Conservation (phyloP, 2,113 vertebrate species). For the Camelus bactrianus region DNA sequence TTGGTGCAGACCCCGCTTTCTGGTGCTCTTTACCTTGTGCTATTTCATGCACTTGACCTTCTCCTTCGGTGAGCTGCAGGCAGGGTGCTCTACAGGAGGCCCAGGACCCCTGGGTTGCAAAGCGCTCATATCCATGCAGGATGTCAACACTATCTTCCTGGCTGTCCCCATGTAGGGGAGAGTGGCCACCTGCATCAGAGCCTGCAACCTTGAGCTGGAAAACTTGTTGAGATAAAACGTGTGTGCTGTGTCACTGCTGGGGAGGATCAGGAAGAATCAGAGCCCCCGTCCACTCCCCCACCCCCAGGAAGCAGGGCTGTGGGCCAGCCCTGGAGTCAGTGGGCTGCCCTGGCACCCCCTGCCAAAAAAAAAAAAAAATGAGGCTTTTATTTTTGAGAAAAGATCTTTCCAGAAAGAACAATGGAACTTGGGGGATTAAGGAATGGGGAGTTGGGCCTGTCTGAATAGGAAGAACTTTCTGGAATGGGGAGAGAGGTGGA, state of each 20-base stretch:
- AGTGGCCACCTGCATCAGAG: too few species aligned
- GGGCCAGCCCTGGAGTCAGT: not conserved
- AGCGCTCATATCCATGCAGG: not conserved
- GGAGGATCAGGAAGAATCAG: not conserved
- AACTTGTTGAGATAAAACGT: not conserved
- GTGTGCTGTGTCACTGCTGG: not conserved
- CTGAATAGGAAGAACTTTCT: not conserved
- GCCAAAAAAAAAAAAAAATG: too few species aligned
- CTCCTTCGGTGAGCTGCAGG: not conserved
- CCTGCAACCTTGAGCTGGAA: not conserved
- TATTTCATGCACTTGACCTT: not conserved
- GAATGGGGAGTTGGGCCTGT: not conserved
- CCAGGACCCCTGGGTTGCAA: not conserved
- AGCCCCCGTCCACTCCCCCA: not conserved
- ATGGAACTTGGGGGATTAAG: not conserved
- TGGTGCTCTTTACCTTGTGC: rapidly evolving
- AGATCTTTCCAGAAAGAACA: not conserved
- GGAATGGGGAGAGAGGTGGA: not conserved
- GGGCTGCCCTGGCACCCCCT: not conserved
- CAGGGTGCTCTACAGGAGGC: too few species aligned
- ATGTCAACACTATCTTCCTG: rapidly evolving
- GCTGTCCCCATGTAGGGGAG: too few species aligned
- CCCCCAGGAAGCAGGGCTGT: not conserved
- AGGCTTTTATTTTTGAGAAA: not conserved
- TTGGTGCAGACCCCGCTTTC: not conserved